phyloP scores from a whole-genome alignment of 1,140 invertebrate species.

The Macrotrachela quadricornifera region DNA sequence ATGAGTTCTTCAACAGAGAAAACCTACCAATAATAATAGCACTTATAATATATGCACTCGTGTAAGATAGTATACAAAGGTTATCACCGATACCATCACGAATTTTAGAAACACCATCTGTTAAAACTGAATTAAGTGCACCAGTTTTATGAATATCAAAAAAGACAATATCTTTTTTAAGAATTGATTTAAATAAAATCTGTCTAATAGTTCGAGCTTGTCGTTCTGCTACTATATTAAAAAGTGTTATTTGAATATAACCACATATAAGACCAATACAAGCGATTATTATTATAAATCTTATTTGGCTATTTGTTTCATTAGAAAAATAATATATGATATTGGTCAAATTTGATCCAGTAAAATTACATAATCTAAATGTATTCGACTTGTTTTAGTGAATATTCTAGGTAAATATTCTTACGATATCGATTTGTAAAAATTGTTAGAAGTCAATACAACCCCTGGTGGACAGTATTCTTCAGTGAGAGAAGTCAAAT shows the following conservation, averaged over 20 bases:
- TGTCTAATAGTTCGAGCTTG: slow-evolving; percentile 18
- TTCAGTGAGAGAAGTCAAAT: no score
- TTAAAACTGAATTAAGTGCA: slow-evolving; percentile 61
- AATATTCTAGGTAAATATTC: no score
- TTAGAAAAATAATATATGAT: no score
- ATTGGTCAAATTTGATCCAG: not conserved
- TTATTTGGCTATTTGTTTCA: not conserved
- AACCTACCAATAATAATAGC: slow-evolving; percentile 17
- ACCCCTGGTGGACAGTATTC: no score
- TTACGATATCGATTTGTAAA: no score
- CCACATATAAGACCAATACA: not conserved
- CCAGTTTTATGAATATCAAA: slow-evolving; percentile 66
- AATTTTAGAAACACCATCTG: slow-evolving; percentile 53
- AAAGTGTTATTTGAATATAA: slow-evolving; percentile 16
- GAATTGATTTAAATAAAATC: slow-evolving; percentile 43
- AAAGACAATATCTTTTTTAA: slow-evolving; percentile 76
- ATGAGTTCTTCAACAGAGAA: no score
- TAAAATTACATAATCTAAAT: no score
- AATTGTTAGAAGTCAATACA: no score
- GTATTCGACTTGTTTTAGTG: no score
- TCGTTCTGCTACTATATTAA: slow-evolving; percentile 17
- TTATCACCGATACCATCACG: slow-evolving; percentile 75
- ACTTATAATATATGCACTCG: slow-evolving; percentile 17
- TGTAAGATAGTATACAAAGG: slow-evolving; percentile 46
- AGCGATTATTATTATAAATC: not conserved